phyloP scores from a whole-genome alignment of 1,140 invertebrate species.

The Brachionus sp. region DNA sequence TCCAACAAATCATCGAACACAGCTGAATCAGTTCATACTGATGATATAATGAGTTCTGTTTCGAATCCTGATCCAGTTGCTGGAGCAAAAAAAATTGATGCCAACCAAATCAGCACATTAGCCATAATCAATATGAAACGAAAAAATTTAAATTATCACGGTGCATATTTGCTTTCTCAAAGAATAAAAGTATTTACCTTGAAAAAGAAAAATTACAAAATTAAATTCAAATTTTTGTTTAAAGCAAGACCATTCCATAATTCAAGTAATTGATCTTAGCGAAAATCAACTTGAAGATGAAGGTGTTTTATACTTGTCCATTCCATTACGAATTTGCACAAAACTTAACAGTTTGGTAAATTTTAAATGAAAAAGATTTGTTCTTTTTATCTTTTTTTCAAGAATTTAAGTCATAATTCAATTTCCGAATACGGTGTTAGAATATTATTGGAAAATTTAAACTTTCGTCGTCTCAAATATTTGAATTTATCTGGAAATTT shows the following conservation, averaged over 20 bases:
- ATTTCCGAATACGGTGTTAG: conserved; percentile 22
- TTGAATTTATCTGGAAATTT: conserved; percentile 31
- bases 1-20: background rate
- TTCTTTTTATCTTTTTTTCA: background rate
- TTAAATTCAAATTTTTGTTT: background rate
- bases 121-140: background rate
- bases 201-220: background rate
- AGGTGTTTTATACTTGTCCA: conserved; percentile 17
- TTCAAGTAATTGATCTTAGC: conserved; percentile 3
- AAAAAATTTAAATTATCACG: background rate
- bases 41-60: background rate
- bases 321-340: background rate
- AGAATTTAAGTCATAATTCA: conserved; percentile 40
- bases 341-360: conserved; percentile 22
- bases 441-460: conserved; percentile 39
- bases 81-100: background rate
- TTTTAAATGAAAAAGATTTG: background rate
- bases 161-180: background rate
- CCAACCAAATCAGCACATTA: background rate
- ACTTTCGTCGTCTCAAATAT: conserved; percentile 23
- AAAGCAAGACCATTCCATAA: conserved; percentile 7
- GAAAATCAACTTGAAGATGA: conserved; percentile 38
- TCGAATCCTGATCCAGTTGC: background rate
- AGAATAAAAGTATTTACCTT: background rate
- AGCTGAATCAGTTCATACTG: background rate